Percentiles rank a stretch among this genome's conserved stretches.
These are phyloP conservation scores for Sebastes aleutianus DNA, from an alignment of 2,797 vertebrate genomes.

Conservation along the genomic window DNA sequence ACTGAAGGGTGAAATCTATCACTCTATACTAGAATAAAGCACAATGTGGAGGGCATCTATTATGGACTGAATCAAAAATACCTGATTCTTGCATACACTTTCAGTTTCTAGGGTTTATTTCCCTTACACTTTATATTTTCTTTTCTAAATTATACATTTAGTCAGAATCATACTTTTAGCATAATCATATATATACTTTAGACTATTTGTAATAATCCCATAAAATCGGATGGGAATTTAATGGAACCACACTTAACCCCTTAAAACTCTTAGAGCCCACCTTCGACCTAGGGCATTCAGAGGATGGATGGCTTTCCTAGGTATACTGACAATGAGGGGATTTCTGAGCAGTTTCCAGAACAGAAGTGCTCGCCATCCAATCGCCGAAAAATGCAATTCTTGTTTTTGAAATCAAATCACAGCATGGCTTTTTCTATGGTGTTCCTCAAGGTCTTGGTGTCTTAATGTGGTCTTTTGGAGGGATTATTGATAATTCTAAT, in stretches of 20 bases:
- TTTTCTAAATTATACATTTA: neutral
- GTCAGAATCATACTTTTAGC: neutral
- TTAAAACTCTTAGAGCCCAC: too few species aligned
- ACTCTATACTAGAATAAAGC: neutral
- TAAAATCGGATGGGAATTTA: neutral
- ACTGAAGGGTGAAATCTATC: neutral
- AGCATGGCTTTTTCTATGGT: too few species aligned
- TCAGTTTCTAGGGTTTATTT: neutral
- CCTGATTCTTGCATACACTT: neutral
- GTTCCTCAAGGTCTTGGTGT: too few species aligned
- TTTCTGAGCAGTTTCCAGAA: too few species aligned
- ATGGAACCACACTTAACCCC: neutral
- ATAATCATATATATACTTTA: neutral
- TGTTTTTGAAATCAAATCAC: too few species aligned
- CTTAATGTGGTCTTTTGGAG: too few species aligned
- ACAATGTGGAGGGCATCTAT: neutral
- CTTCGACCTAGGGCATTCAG: too few species aligned
- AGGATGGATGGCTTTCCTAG: too few species aligned
- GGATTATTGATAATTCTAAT: too few species aligned
- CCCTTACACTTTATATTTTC: neutral
- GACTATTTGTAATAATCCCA: neutral
- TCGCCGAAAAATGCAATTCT: too few species aligned
- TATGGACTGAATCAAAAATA: neutral
- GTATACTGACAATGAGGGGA: too few species aligned
- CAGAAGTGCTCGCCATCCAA: too few species aligned